Percentiles rank a stretch among this genome's conserved stretches.
Conservation (phyloP, 2,113 vertebrate genomes). For the Xenopus tropicalis region DNA sequence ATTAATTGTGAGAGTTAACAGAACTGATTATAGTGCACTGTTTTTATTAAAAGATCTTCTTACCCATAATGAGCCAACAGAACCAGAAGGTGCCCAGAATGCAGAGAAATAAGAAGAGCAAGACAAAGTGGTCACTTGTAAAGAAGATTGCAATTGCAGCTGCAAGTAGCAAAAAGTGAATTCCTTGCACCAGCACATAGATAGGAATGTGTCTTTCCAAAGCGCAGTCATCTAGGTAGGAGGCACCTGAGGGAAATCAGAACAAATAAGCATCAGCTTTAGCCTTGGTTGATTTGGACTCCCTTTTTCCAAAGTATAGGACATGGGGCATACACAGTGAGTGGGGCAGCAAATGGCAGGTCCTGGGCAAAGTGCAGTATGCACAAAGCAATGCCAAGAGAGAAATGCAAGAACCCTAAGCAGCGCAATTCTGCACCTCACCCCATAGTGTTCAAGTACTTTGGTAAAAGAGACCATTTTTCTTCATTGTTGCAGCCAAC, state of each 20-base stretch:
- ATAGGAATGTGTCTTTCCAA: slow-evolving; percentile 35
- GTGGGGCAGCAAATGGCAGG: too few species aligned
- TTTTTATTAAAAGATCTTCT: neutral
- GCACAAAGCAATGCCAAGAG: too few species aligned
- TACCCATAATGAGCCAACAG: slow-evolving; percentile 41
- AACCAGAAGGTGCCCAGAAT: slow-evolving; percentile 27
- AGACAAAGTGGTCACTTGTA: slow-evolving; percentile 31
- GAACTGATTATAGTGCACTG: too few species aligned
- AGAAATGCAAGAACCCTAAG: too few species aligned
- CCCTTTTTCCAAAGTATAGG: too few species aligned
- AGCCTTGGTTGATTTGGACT: too few species aligned
- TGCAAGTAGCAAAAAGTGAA: slow-evolving; percentile 27
- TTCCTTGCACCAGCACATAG: slow-evolving; percentile 37
- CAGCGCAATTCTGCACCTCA: too few species aligned
- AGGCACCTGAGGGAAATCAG: slow-evolving; percentile 17
- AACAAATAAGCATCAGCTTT: neutral
- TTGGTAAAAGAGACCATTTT: too few species aligned
- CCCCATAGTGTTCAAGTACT: too few species aligned
- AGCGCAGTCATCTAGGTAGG: slow-evolving; percentile 22
- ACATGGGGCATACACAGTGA: too few species aligned
- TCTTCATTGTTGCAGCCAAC: neutral
- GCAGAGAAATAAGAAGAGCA: slow-evolving; percentile 26
- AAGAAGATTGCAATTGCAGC: slow-evolving; percentile 6
- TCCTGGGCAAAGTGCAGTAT: too few species aligned
- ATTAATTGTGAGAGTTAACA: too few species aligned